Evolutionary conservation across 2,797 vertebrate species (phyloP), one percentile per base, ranked within the genome.

Genomic region (Channa striata): DNA sequence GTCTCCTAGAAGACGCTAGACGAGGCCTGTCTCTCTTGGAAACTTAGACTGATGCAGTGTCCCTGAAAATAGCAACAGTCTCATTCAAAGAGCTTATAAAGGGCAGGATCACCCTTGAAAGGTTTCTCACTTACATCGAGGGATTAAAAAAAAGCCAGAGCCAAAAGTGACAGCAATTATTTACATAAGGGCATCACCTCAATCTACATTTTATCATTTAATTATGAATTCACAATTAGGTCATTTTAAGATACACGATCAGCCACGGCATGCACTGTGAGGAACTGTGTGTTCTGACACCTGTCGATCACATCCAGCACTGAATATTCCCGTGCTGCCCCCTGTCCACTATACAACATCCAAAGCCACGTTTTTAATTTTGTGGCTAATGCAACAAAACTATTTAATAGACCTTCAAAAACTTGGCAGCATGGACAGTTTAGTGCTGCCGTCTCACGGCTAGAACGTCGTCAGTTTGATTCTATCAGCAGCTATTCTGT

Each of bases 41-140:
- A n/a, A 52, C 57, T 43, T 25, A 74, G 50, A 52, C 42, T 49
- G 73, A 71, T 44, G 64, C 39, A 58, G 47, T 44, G 69, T 77
- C 72, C 54, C 75, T 63, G 77, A 76, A 80, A 79, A 78, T 82
- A 87, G 74, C 63, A 67, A 48, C 67, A 59, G 63, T 59, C 44
- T 72, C 71, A 77, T 83, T 77, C 66, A 66, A 58, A 49, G 43
- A 56, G 42, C 42, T 70, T 61, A 74, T 43, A 65, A 74, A 77
- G 73, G 71, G 34, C 57, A 68, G 25, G 59, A 9, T 77, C 74
- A 19, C 59, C 61, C 50, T 46, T 68, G 72, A 72, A 65, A 60
- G 14, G 14, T 56, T 69, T 74, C 44, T 50, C 49, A 47, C 49
- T 68, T 69, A 39, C 16, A 16, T 42, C 56, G 21, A 53, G 34